A percentile compares a stretch with the other conserved stretches of the same genome.
Evolutionary conservation across 2,113 vertebrate genomes (phyloP).

Genomic region (Speoplatyrhinus poulsoni): DNA sequence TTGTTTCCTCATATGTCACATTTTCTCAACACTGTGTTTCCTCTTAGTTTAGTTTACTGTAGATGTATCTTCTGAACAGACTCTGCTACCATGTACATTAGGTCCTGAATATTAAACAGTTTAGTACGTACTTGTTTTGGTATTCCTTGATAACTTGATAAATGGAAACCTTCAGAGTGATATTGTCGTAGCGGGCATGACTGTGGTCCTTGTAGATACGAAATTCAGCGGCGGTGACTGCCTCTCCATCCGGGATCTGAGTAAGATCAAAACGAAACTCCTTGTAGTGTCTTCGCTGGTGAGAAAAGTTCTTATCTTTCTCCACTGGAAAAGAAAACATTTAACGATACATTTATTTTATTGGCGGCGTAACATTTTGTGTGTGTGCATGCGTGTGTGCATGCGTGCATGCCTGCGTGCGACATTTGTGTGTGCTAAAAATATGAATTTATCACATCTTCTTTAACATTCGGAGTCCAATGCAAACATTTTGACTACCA

Average conservation of each 20-base stretch:
- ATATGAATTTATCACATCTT: constrained; percentile 70
- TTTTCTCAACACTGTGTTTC: not conserved
- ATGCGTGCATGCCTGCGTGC: not conserved
- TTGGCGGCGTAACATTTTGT: constrained; percentile 25
- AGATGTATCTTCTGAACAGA: no score
- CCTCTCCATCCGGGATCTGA: constrained; percentile 94
- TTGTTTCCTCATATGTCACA: not conserved
- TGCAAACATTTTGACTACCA: constrained; percentile 78
- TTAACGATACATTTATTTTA: constrained; percentile 41
- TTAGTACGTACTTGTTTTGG: constrained; percentile 85
- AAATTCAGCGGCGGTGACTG: constrained; percentile 96
- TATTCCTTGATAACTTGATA: constrained; percentile 97
- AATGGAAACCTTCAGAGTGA: constrained; percentile 91
- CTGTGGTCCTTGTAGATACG: constrained; percentile 96
- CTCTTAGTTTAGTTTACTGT: no score
- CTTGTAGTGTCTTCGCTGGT: constrained; percentile 95
- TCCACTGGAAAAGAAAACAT: constrained; percentile 83
- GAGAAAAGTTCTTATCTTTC: constrained; percentile 97
- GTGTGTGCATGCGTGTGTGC: not conserved
- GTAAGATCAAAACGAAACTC: constrained; percentile 98
- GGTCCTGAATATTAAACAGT: not conserved
- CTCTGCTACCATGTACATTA: no score
- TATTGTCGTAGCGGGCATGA: constrained; percentile 87
- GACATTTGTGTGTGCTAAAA: constrained; percentile 35
- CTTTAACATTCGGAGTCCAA: constrained; percentile 67